Percentiles rank a stretch among this genome's conserved stretches.
Conservation (phyloP, 2,888 invertebrate genomes). For the Apamea epomidion region DNA sequence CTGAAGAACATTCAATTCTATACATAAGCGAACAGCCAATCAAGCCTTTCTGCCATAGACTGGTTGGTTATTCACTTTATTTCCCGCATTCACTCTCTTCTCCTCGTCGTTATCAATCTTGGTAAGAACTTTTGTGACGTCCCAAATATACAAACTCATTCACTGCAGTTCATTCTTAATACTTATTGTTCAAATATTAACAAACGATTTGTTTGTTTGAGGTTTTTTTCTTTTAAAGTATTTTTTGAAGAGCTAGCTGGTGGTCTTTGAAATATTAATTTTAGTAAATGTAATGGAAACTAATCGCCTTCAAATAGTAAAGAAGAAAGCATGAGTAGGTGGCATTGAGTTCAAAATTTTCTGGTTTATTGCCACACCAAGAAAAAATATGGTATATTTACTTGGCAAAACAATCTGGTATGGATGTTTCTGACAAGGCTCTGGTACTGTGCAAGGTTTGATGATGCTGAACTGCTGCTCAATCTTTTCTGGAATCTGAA, state of each 20-base stretch:
- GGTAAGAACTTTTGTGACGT: background rate
- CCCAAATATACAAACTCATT: background rate
- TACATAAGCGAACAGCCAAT: background rate
- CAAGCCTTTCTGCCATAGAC: background rate
- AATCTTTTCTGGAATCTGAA: constrained; percentile 70
- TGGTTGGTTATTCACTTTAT: background rate
- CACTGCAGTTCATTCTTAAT: background rate
- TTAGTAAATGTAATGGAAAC: background rate
- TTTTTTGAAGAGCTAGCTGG: background rate
- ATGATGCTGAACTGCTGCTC: constrained; percentile 69
- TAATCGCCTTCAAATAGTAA: background rate
- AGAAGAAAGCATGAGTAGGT: background rate
- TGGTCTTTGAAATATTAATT: background rate
- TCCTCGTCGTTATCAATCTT: background rate
- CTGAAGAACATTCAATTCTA: background rate
- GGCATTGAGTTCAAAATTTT: background rate
- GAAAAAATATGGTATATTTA: constrained; percentile 66
- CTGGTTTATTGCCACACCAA: background rate
- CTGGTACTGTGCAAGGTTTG: constrained; percentile 70
- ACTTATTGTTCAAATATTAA: background rate
- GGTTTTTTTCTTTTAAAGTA: too few species aligned
- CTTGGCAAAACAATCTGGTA: constrained; percentile 82
- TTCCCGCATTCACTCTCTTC: background rate
- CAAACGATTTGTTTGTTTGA: background rate
- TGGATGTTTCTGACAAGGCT: constrained; percentile 83